phyloP scores from a whole-genome alignment of 2,797 vertebrate species.

The Brachyalestes nurse region DNA sequence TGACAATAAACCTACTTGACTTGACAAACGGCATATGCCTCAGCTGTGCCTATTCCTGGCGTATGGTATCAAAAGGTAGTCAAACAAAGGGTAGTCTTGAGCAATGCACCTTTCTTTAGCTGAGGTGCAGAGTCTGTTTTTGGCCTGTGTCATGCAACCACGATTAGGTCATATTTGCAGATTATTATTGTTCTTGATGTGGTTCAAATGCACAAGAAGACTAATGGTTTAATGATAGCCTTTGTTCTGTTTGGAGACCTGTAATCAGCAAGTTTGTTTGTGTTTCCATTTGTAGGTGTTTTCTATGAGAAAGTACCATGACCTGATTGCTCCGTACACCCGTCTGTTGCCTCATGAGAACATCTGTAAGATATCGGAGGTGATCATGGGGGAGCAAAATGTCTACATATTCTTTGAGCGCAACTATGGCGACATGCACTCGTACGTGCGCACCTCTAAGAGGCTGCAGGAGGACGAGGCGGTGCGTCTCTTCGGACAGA shows the following conservation, averaged over 20 bases:
- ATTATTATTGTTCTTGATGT: not conserved
- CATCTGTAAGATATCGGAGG: conserved; percentile 76
- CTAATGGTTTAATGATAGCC: not conserved
- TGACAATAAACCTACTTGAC: too few species aligned
- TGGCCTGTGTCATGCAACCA: not conserved
- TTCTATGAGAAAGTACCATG: conserved; percentile 73
- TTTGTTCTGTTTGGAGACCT: not conserved
- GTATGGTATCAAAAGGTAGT: not conserved
- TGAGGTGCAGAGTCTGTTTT: not conserved
- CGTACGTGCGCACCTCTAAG: conserved; percentile 78
- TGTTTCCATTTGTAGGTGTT: conserved; percentile 75
- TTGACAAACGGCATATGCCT: too few species aligned
- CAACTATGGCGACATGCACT: conserved; percentile 84
- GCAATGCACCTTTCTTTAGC: not conserved
- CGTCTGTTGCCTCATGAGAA: conserved; percentile 75
- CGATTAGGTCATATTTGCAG: not conserved
- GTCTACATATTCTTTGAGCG: conserved; percentile 79
- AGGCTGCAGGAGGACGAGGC: conserved; percentile 80
- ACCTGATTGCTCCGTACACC: conserved; percentile 76
- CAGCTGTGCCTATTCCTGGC: not conserved
- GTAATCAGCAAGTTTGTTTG: not conserved
- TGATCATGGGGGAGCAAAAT: conserved; percentile 71
- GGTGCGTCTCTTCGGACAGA: conserved; percentile 77
- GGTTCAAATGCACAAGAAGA: not conserved
- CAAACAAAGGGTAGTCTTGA: not conserved